Conservation (phyloP, 2,113 vertebrate species). For the Poecilia latipinna region DNA sequence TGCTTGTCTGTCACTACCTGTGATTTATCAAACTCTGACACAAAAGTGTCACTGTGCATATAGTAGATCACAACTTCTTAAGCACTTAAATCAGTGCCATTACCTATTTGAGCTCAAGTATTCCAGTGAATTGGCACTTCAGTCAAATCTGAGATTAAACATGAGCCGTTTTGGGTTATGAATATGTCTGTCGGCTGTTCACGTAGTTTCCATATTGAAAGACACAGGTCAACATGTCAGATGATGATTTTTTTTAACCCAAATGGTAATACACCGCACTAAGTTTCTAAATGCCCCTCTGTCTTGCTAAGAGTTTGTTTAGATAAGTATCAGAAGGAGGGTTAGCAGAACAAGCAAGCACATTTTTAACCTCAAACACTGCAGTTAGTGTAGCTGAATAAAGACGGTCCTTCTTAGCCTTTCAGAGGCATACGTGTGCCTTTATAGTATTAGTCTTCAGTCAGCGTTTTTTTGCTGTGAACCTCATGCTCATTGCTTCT, state of each 20-base stretch:
- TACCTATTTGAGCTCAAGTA: slow-evolving; percentile 1
- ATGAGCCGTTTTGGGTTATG: slow-evolving; percentile 18
- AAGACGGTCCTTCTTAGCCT: slow-evolving; percentile 3
- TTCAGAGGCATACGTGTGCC: not conserved
- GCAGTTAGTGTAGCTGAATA: not conserved
- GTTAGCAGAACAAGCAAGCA: slow-evolving; percentile 46
- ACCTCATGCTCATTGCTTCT: not conserved
- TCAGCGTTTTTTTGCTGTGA: not conserved
- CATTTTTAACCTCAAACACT: slow-evolving; percentile 61
- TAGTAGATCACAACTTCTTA: slow-evolving; percentile 1
- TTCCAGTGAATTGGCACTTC: slow-evolving; percentile 20
- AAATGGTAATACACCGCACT: slow-evolving; percentile 49
- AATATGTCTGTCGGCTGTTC: slow-evolving; percentile 52
- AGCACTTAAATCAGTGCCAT: slow-evolving; percentile 22
- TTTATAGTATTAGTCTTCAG: slow-evolving; percentile 21
- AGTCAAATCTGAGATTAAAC: slow-evolving; percentile 25
- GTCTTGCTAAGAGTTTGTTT: slow-evolving; percentile 53
- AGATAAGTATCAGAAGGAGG: slow-evolving; percentile 52
- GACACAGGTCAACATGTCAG: slow-evolving; percentile 29
- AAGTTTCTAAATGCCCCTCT: slow-evolving; percentile 58
- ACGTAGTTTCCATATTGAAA: slow-evolving; percentile 27
- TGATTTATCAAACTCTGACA: slow-evolving; percentile 46
- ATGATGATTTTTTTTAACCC: slow-evolving; percentile 57
- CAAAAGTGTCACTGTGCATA: slow-evolving; percentile 1
- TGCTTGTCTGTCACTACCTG: slow-evolving; percentile 33